phyloP scores from a whole-genome alignment of 2,113 vertebrate genomes.

The Otocyon megalotis region DNA sequence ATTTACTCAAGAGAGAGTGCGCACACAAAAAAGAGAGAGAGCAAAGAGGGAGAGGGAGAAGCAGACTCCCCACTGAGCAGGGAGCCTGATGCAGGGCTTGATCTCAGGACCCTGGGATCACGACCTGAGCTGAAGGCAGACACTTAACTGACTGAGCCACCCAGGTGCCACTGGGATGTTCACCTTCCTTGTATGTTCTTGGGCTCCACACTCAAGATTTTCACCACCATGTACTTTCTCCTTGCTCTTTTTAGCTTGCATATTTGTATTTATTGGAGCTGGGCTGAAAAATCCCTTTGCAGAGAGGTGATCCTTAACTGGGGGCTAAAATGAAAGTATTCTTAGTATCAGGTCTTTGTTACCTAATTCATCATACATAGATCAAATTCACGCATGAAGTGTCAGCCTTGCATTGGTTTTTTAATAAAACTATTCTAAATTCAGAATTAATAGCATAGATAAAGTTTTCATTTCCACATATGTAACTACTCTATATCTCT shows the following conservation, averaged over 20 bases:
- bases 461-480: not conserved
- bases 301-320: not conserved
- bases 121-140: not conserved
- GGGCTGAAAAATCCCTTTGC: not conserved
- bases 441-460: not conserved
- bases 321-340: not conserved
- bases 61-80: not conserved
- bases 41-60: not conserved
- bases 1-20: not conserved
- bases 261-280: not conserved
- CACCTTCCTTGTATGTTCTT: too few relatives aligned
- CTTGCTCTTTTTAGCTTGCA: not conserved
- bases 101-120: not conserved
- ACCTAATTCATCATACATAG: not conserved
- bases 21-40: not conserved
- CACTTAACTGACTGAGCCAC: not conserved
- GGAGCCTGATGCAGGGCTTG: not conserved
- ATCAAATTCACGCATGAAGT: not conserved
- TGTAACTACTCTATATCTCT: not conserved
- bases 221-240: too few relatives aligned
- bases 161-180: rapidly evolving
- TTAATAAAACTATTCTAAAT: constrained; percentile 15
- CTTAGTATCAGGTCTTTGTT: not conserved
- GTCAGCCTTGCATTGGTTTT: not conserved
- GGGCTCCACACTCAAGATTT: not conserved